A percentile compares a stretch with the other conserved stretches of the same genome.
These are phyloP conservation scores for Baccha elongata DNA, from an alignment of 2,888 invertebrate genomes.

Conservation along the genomic window DNA sequence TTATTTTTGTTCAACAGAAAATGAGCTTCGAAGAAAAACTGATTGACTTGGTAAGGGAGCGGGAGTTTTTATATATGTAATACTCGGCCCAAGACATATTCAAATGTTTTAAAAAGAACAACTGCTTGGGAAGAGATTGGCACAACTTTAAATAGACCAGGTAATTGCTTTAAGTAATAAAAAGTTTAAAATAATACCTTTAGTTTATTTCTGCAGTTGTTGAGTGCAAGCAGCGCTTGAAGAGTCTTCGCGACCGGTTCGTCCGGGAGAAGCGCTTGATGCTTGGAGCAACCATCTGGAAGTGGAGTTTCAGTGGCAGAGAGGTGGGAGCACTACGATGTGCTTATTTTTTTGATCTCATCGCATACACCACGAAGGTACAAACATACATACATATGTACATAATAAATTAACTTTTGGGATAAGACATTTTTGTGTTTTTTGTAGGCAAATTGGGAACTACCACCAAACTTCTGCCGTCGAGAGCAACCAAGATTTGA, in stretches of 20 bases:
- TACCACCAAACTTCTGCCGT: background rate
- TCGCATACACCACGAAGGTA: conserved; percentile 16
- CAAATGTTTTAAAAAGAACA: background rate
- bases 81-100: background rate
- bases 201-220: background rate
- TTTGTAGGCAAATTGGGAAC: background rate
- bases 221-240: conserved; percentile 3
- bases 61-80: too few relatives aligned
- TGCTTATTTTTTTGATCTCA: background rate
- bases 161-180: background rate
- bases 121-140: background rate
- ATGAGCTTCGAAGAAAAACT: background rate
- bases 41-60: too few relatives aligned
- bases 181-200: background rate
- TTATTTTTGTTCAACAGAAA: background rate
- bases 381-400: background rate
- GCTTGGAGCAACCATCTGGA: conserved; percentile 13
- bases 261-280: conserved; percentile 19
- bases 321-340: conserved; percentile 6
- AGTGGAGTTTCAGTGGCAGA: conserved; percentile 18
- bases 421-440: background rate
- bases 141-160: background rate
- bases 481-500: background rate
- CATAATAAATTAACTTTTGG: background rate
- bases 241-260: conserved; percentile 14